Evolutionary conservation across 1,140 invertebrate genomes (phyloP).

Genomic region (Macrotrachela quadricornifera): DNA sequence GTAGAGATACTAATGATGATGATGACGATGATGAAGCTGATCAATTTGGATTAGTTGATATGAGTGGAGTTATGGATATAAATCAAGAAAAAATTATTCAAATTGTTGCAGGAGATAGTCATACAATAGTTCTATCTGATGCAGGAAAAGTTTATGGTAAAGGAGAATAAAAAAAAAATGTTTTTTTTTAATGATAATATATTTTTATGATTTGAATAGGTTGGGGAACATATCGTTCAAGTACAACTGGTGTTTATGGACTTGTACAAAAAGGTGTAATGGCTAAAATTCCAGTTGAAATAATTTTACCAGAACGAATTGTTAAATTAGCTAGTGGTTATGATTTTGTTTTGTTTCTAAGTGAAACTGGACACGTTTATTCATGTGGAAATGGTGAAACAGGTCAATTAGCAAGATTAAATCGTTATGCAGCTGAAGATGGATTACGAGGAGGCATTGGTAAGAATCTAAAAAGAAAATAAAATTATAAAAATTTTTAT

Average conservation of each 20-base stretch:
- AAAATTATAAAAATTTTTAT: too few relatives aligned
- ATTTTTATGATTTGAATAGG: too few relatives aligned
- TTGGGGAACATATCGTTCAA: slow-evolving; percentile 6
- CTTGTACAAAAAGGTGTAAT: not conserved
- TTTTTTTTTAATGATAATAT: too few relatives aligned
- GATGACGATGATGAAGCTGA: slow-evolving; percentile 1
- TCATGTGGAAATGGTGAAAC: slow-evolving; percentile 3
- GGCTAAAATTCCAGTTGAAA: not conserved
- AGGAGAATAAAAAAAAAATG: too few relatives aligned
- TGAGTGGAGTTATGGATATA: not conserved
- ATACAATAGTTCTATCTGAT: not conserved
- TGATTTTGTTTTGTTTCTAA: slow-evolving; percentile 5
- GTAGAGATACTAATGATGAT: not conserved
- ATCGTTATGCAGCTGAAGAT: not conserved
- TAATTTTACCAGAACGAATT: not conserved
- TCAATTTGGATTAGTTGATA: not conserved
- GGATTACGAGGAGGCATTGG: slow-evolving; percentile 2
- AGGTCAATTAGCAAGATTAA: slow-evolving; percentile 3
- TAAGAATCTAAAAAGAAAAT: too few relatives aligned
- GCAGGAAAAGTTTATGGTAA: not conserved
- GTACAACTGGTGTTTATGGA: slow-evolving; percentile 2
- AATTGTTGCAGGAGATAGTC: slow-evolving; percentile 5
- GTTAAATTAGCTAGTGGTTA: slow-evolving; percentile 2
- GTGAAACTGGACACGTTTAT: not conserved
- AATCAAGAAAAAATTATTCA: slow-evolving; percentile 1